Evolutionary conservation across 2,797 vertebrate genomes (phyloP), one percentile per base, ranked within the genome.

Genomic region (Brotula barbata): DNA sequence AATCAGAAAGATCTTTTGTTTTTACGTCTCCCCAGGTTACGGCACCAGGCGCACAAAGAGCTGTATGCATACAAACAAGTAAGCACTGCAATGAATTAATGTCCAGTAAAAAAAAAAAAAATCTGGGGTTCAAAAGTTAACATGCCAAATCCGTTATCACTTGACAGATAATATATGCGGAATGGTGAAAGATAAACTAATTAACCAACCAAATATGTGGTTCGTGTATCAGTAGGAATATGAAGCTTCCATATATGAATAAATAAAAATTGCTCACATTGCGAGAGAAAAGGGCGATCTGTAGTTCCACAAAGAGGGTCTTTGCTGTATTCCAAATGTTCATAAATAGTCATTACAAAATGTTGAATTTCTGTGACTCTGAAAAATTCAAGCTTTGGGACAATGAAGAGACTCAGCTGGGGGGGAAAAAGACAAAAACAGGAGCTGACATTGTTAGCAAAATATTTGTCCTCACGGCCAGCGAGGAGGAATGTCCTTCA

Each of bases 11-110:
- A 34, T 67, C 42, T 51, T 78, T 64, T 50, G 80, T 83, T 55
- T 79, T 63, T 82, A 20, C 81, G 5, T 90, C 83, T 85, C 70
- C 63, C 68, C 87, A 99, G 97, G 92, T 93, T 99, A 90, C 92
- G 97, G 77, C 97, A 98, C 75, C 97, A 99, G 87, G 96, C 97
- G 3, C 95, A 98, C 90, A 99, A 98, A 90, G 97, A 99, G 84
- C 92, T 99, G 62, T 99, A 98, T 77, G 97, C 96, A 71, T 99
- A 99, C 91, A 99, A 99, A 91, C 96, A 99, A 94, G 97, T 98
- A 84, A 94, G 93, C 23, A 23, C 0, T 55, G 36, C 50, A 33
- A 20, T 16, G 9, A 39, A 4, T 14, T 2, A 36, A 36, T 28
- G 8, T 28, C 25, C 34, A 6, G 13, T 14, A 21, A 25, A 17